These are phyloP conservation scores for Carassius carassius DNA, from an alignment of 2,113 vertebrate genomes.

Conservation along the genomic window DNA sequence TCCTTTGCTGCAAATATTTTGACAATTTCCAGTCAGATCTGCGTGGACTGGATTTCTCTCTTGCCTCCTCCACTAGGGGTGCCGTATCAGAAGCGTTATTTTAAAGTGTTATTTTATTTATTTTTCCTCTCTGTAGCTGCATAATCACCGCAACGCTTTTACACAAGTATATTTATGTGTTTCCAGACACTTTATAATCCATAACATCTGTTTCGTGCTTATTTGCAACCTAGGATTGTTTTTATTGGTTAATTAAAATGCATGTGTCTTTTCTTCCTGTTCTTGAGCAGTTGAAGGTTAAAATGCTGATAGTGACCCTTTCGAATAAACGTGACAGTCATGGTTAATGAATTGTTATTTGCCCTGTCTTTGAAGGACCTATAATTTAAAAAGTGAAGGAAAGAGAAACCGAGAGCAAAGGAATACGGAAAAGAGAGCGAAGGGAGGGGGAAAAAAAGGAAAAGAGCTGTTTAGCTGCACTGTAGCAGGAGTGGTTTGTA, in stretches of 20 bases:
- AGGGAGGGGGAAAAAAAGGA: conserved; percentile 24
- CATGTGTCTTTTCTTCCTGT: conserved; percentile 44
- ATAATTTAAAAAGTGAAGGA: conserved; percentile 55
- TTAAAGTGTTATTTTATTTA: background rate
- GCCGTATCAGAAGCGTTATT: background rate
- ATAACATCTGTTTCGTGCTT: conserved; percentile 45
- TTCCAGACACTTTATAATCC: conserved; percentile 20
- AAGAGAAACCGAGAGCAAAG: conserved; percentile 18
- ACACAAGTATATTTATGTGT: conserved; percentile 15
- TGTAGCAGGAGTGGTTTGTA: conserved; percentile 58
- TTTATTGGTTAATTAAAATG: conserved; percentile 71
- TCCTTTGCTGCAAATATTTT: conserved; percentile 76
- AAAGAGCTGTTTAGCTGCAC: conserved; percentile 54
- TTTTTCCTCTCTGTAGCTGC: background rate
- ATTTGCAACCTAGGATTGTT: conserved; percentile 59
- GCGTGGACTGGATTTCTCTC: conserved; percentile 31
- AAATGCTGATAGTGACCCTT: conserved; percentile 69
- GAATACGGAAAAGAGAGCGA: conserved; percentile 38
- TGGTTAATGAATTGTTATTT: conserved; percentile 69
- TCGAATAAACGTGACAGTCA: conserved; percentile 62
- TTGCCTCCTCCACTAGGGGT: conserved; percentile 24
- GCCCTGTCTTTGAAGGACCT: conserved; percentile 64
- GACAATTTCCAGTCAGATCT: conserved; percentile 67
- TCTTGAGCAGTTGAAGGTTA: conserved; percentile 66
- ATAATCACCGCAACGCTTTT: conserved; percentile 25